These are phyloP conservation scores for Patiria miniata DNA, from an alignment of 35 echinoderm and acorn worm species.

Conservation along the genomic window DNA sequence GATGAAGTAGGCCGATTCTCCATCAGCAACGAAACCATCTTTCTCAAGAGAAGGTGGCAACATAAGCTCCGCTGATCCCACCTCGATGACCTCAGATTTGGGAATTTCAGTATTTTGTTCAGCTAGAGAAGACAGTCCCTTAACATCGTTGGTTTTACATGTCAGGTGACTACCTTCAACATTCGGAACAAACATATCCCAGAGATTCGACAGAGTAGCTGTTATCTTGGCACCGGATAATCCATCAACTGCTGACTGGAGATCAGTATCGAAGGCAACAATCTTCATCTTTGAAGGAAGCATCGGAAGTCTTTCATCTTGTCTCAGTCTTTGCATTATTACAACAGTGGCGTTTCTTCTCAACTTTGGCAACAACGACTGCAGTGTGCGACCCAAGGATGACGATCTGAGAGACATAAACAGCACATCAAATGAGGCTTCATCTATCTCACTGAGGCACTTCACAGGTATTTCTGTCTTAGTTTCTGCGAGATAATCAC, in stretches of 20 bases:
- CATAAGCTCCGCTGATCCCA: neutral
- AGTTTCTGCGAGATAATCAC: neutral
- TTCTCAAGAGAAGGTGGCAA: constrained; percentile 16
- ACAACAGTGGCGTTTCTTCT: constrained; percentile 12
- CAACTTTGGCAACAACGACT: neutral
- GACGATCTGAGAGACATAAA: neutral
- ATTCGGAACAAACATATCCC: neutral
- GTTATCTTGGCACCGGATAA: neutral
- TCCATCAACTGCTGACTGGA: neutral
- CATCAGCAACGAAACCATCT: constrained; percentile 20
- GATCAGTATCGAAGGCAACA: neutral
- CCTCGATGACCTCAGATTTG: neutral
- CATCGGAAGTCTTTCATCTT: neutral
- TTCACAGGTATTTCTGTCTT: no score
- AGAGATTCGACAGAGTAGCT: neutral
- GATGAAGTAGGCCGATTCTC: constrained; percentile 54
- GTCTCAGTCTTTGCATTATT: neutral
- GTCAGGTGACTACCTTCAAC: neutral
- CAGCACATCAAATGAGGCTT: neutral
- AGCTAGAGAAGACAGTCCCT: neutral
- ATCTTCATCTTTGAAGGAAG: constrained; percentile 31
- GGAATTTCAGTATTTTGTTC: neutral
- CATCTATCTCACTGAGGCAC: neutral
- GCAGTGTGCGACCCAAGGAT: neutral
- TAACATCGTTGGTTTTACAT: neutral